These are phyloP conservation scores for Scaptodrosophila lebanonensis DNA, from an alignment of 1,140 invertebrate species.

Conservation along the genomic window DNA sequence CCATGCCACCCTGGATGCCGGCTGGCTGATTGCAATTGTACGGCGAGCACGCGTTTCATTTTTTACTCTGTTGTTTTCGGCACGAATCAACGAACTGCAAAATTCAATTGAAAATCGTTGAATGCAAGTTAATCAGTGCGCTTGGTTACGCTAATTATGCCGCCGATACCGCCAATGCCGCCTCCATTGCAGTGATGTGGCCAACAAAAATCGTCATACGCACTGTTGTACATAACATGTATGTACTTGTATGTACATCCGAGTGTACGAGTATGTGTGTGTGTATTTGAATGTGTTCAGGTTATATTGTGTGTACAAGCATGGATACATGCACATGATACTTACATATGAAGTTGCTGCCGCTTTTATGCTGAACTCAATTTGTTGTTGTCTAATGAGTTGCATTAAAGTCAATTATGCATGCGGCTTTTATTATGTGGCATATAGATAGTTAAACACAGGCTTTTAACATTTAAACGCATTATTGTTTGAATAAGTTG, in stretches of 20 bases:
- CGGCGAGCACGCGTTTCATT: conserved; percentile 26
- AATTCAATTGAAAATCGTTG: conserved; percentile 73
- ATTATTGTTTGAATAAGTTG: too few relatives aligned
- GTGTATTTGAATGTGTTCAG: neutral
- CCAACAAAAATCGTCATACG: conserved; percentile 29
- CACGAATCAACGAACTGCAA: conserved; percentile 72
- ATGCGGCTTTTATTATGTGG: too few relatives aligned
- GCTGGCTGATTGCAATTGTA: conserved; percentile 60
- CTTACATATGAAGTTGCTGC: too few relatives aligned
- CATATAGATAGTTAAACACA: too few relatives aligned
- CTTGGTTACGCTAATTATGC: conserved; percentile 73
- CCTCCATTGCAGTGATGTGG: conserved; percentile 16
- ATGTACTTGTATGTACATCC: conserved; percentile 16
- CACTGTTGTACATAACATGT: too few relatives aligned
- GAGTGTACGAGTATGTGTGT: neutral
- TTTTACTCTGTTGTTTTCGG: conserved; percentile 38
- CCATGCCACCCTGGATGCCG: conserved; percentile 6
- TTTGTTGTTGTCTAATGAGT: conserved; percentile 41
- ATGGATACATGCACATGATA: too few relatives aligned
- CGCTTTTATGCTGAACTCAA: conserved; percentile 9
- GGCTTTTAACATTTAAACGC: too few relatives aligned
- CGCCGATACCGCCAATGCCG: too few relatives aligned
- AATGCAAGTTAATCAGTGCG: conserved; percentile 74
- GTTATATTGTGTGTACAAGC: conserved; percentile 2
- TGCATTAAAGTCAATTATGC: conserved; percentile 16